Evolutionary conservation across 2,888 invertebrate genomes (phyloP), one percentile per base, ranked within the genome.

Genomic region (Eristalis intricaria): DNA sequence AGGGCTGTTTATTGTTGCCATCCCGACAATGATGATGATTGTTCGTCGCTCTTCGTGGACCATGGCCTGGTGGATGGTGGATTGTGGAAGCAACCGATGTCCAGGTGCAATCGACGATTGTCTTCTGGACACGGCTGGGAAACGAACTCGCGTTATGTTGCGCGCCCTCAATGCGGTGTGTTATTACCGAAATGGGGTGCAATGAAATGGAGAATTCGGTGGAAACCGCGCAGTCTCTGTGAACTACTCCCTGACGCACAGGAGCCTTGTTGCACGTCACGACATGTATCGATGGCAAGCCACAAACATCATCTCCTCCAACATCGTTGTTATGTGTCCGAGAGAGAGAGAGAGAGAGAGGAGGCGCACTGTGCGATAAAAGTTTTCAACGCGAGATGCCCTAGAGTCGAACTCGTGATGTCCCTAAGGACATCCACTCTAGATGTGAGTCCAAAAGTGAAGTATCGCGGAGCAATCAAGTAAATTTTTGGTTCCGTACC

Each of bases 321-420:
- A 10, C 60, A 5, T 22, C 26, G 5, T 26, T 15, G 60, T 22
- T 10, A 23, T 58, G 23, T 23, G 50, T 2, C 19, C 7, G 38
- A 13, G 10, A 38, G 38, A 38, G 38, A 38, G 38, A 38, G 11
- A n/a, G 38, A 13, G 10, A 38, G 38, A 38, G 38, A 38, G 38
- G n/a, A 38, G 38, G 8, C 19, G 50, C n/a, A 19, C 19, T 50
- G 75, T 79, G 82, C 75, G 84, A 84, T 87, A 84, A 84, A 87
- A 84, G 90, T 90, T 90, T 90, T 91, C 91, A 91, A 26, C 26
- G 13, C 90, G 90, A 89, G 89, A 89, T 84, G 81, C 90, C 92
- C 91, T 73, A 89, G 84, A 91, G 92, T 89, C 73, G 76, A 91
- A 91, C 91, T 92, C 92, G 92, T 92, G 92, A 92, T 83, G 86